Evolutionary conservation across 2,888 invertebrate species (phyloP), one percentile per base, ranked within the genome.

Genomic region (Apodemia mormo): DNA sequence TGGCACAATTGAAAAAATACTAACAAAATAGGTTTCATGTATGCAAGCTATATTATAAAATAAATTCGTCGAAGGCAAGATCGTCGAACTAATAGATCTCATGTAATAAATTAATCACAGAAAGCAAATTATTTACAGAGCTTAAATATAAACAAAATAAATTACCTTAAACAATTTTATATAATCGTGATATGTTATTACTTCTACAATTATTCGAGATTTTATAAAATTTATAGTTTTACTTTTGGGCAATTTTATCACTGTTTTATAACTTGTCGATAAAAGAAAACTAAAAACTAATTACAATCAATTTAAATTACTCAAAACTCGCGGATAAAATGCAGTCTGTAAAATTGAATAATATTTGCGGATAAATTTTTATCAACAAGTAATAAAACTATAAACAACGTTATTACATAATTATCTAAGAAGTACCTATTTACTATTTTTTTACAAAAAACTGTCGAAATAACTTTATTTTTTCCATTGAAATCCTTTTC

Each of bases 61-160:
- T 90, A 90, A 90, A 90, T 90, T 90, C 90, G 90, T 89, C 83
- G 81, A 74, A 87, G 90, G 90, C 90, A 90, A 90, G 88, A 85
- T 80, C 45, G 45, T 45, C 45, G 45, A 77, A 69, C 75, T 74
- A 74, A 75, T 78, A 79, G 74, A 76, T 78, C 75, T 77, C 72
- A 76, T 79, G 77, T 77, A 77, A 77, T 79, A 77, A 80, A 80
- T 79, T 76, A 82, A 86, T 84, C 85, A 87, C 85, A 85, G 84
- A 80, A 75, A 72, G 74, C 75, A 78, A 76, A 78, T 77, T 76
- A 81, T 77, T 78, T 74, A 77, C 79, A 84, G 82, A 82, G 83
- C 87, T 84, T 84, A 84, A 81, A 80, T 78, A 78, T 73, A 77
- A 79, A 82, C 22, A 22, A 29, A 82, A 81, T 78, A 81, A 82